A percentile compares a stretch with the other conserved stretches of the same genome.
These are phyloP conservation scores for Palythoa caribaeorum DNA, from an alignment of 92 coral and sea anemone genomes.

Conservation along the genomic window DNA sequence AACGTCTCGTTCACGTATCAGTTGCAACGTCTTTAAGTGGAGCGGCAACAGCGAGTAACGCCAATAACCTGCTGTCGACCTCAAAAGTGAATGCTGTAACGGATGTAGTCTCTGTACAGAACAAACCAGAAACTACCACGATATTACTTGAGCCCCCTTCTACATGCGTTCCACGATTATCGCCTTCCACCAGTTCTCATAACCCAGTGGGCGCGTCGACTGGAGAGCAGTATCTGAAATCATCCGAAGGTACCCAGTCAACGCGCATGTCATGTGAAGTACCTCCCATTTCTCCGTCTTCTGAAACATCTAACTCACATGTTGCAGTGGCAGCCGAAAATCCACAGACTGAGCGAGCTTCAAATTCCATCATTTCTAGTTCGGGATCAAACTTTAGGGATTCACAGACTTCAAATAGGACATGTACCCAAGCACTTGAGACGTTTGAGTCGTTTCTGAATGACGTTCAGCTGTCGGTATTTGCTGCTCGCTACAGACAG, in stretches of 20 bases:
- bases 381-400: neutral
- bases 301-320: neutral
- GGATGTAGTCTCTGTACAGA: neutral
- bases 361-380: neutral
- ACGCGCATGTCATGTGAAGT: neutral
- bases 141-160: neutral
- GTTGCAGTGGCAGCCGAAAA: neutral
- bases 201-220: neutral
- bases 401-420: neutral
- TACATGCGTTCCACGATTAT: neutral
- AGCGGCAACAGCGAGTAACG: neutral
- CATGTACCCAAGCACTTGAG: neutral
- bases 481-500: constrained; percentile 1
- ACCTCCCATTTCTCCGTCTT: neutral
- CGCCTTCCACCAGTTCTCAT: neutral
- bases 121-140: neutral
- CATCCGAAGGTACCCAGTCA: neutral
- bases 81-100: neutral
- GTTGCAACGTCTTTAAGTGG: neutral
- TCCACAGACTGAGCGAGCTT: neutral
- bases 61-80: neutral
- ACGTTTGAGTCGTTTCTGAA: neutral
- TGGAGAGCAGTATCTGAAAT: neutral
- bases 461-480: neutral
- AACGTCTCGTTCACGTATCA: neutral